Base-by-base conservation (phyloP, 2,888 invertebrate genomes). In the Limenitis camilla region DNA sequence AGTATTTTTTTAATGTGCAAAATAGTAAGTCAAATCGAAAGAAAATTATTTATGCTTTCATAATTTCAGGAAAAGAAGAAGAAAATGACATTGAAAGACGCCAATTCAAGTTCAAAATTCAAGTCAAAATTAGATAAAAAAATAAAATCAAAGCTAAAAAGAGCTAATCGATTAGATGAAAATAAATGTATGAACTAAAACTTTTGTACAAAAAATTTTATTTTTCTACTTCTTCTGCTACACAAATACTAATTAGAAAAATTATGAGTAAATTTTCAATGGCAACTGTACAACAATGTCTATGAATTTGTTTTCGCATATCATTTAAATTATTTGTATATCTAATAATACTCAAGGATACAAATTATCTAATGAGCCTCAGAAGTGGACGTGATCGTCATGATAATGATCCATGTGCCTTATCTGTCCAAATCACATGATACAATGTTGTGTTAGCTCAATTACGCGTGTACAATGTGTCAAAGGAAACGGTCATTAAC, bases 261-360 rank as follows among this genome's bases (percentile, higher is more conserved):
- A n/a, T n/a, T n/a, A n/a, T n/a, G n/a, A n/a, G n/a, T n/a, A n/a
- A n/a, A n/a, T n/a, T n/a, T n/a, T n/a, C n/a, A n/a, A n/a, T n/a
- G n/a, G n/a, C n/a, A n/a, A n/a, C n/a, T n/a, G n/a, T n/a, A n/a
- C n/a, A n/a, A n/a, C n/a, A n/a, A n/a, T n/a, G n/a, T n/a, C n/a
- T n/a, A n/a, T n/a, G n/a, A 40, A 52, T 49, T 45, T 52, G 36
- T 36, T 46, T 43, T 49, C 40, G 52, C 31, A 53, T 41, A 30
- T 52, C 27, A 28, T 19, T 45, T 55, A 56, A 49, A 43, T 39
- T 31, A 42, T 42, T 42, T 4, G 8, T 4, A 28, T 30, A 38
- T 38, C 45, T 45, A 11, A 45, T 45, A 35, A 8, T 35, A 29
- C 38, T 45, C 45, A 45, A 45, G 45, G 45, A 19, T 11, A 36